phyloP scores from a whole-genome alignment of 2,888 invertebrate species.

The Drosophila ochracea region DNA sequence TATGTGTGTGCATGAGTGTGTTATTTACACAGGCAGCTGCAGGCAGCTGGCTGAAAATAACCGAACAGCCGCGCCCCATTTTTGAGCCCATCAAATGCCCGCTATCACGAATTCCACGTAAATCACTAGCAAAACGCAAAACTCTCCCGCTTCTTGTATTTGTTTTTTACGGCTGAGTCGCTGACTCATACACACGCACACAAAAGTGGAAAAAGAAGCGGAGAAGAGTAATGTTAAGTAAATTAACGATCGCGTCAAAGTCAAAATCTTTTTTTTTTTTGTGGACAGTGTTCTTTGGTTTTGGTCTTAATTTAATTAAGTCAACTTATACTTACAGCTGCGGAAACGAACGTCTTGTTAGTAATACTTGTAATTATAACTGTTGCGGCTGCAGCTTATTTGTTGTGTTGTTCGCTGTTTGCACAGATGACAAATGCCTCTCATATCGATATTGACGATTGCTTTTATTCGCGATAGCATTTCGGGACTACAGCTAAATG shows the following conservation, averaged over 20 bases:
- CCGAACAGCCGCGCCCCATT: slow-evolving; percentile 51
- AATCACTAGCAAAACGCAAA: slow-evolving; percentile 41
- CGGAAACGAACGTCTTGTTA: slow-evolving; percentile 30
- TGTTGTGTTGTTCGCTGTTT: slow-evolving; percentile 51
- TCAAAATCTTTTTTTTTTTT: slow-evolving; percentile 1
- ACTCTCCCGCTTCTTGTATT: slow-evolving; percentile 17
- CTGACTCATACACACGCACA: slow-evolving; percentile 64
- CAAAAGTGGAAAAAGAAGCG: slow-evolving; percentile 3
- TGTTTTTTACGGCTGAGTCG: slow-evolving; percentile 54
- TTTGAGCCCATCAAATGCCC: slow-evolving; percentile 24
- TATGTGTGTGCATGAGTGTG: slow-evolving; percentile 9
- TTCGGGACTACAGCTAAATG: not conserved
- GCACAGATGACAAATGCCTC: slow-evolving; percentile 59
- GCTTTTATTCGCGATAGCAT: slow-evolving; percentile 36
- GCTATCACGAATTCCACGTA: slow-evolving; percentile 55
- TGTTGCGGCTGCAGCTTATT: slow-evolving; percentile 43
- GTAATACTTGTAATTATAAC: slow-evolving; percentile 46
- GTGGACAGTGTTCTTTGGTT: not conserved
- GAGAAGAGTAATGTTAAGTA: not conserved
- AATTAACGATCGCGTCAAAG: slow-evolving; percentile 6
- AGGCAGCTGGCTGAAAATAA: slow-evolving; percentile 36
- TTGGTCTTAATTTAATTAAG: not conserved
- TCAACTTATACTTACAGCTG: slow-evolving; percentile 60
- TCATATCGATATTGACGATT: slow-evolving; percentile 46
- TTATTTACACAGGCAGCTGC: slow-evolving; percentile 34